These are phyloP conservation scores for Lycocerus yunnanus DNA, from an alignment of 2,888 invertebrate species.

Conservation along the genomic window DNA sequence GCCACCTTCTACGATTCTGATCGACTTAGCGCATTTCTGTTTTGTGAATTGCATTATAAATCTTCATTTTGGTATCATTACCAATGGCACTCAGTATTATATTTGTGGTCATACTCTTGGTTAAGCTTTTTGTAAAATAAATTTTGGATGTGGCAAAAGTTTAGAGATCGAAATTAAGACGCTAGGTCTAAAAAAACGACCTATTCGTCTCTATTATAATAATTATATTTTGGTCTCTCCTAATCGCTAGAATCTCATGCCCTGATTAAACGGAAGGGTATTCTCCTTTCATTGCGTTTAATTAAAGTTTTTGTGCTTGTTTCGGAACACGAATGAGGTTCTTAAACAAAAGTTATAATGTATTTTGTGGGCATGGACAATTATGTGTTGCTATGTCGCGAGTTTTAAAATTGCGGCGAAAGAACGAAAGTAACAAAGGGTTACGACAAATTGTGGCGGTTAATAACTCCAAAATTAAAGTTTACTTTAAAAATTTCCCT, in stretches of 20 bases:
- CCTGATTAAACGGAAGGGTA: background rate
- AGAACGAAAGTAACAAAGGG: background rate
- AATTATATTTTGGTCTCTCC: background rate
- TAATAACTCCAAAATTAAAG: background rate
- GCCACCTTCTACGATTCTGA: too few relatives aligned
- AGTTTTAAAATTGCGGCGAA: background rate
- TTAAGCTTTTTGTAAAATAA: too few relatives aligned
- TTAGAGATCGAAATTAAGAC: too few relatives aligned
- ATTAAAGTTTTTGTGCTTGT: background rate
- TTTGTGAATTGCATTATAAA: too few relatives aligned
- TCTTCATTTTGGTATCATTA: too few relatives aligned
- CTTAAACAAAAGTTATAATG: background rate
- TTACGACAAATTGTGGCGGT: background rate
- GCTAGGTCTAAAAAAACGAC: background rate
- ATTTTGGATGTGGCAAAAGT: too few relatives aligned
- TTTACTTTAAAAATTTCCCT: background rate
- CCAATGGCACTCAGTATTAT: too few relatives aligned
- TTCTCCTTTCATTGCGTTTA: background rate
- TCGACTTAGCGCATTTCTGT: too few relatives aligned
- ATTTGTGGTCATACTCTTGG: too few relatives aligned
- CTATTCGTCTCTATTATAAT: background rate
- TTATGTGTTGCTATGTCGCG: background rate
- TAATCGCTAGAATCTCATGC: background rate
- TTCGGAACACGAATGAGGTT: background rate
- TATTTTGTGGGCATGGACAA: background rate